Percentiles rank a stretch among this genome's conserved stretches.
These are phyloP conservation scores for Ochlodes sylvanus DNA, from an alignment of 2,888 invertebrate species.

Conservation along the genomic window DNA sequence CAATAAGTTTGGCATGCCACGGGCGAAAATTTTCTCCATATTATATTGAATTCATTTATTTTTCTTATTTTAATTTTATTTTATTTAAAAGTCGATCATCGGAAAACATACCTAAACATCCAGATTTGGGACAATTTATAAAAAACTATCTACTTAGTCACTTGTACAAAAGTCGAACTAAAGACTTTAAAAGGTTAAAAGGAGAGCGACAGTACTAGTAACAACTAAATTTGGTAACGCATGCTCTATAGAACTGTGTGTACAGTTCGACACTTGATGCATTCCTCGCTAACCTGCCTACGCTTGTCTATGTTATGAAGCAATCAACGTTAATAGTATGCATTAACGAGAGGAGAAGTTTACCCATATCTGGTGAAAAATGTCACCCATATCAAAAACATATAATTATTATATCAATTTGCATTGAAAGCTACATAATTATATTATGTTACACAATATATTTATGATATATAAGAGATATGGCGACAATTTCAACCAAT, in stretches of 20 bases:
- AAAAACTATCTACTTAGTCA: not conserved
- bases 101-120: too few relatives aligned
- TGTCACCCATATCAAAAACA: too few relatives aligned
- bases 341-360: constrained; percentile 44
- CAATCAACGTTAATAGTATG: constrained; percentile 51
- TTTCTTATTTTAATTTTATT: too few relatives aligned
- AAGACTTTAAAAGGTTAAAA: not conserved
- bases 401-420: not conserved
- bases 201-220: constrained; percentile 26
- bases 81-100: too few relatives aligned
- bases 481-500: too few relatives aligned
- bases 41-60: too few relatives aligned
- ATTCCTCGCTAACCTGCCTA: constrained; percentile 38
- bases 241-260: constrained; percentile 42
- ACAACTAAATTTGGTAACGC: constrained; percentile 21
- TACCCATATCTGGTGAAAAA: not conserved
- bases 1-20: too few relatives aligned
- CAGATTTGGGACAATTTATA: too few relatives aligned
- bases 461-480: too few relatives aligned
- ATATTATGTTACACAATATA: too few relatives aligned
- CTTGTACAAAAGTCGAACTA: not conserved
- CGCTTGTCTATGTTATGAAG: constrained; percentile 41
- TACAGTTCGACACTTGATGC: constrained; percentile 11
- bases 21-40: too few relatives aligned
- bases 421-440: too few relatives aligned